These are phyloP conservation scores for Triplophysa tibetana DNA, from an alignment of 2,113 vertebrate species.

Conservation along the genomic window DNA sequence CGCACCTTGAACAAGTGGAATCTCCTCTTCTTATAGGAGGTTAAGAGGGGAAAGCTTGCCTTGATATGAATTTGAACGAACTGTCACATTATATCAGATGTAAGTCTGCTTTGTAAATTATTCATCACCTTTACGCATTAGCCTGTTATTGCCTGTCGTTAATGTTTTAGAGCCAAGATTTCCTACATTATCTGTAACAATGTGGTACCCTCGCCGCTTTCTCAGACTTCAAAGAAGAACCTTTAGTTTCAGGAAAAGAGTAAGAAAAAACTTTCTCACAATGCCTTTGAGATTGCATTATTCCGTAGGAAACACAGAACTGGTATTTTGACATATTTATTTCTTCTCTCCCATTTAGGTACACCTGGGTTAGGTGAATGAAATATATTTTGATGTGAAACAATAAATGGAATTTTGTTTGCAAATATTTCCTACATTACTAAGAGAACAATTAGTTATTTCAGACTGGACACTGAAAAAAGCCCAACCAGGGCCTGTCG, in stretches of 20 bases:
- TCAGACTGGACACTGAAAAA: too few species aligned
- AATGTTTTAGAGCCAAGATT: not conserved
- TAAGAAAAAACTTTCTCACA: too few species aligned
- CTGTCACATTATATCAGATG: slow-evolving; percentile 16
- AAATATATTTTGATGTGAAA: too few species aligned
- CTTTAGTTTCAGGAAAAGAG: not conserved
- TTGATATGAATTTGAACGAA: not conserved
- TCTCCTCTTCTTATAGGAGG: slow-evolving; percentile 14
- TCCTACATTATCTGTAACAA: not conserved
- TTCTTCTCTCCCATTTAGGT: too few species aligned
- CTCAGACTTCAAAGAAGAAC: not conserved
- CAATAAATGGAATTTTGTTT: too few species aligned
- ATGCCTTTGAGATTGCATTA: too few species aligned
- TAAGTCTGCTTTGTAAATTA: slow-evolving; percentile 30
- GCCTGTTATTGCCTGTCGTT: slow-evolving; percentile 3
- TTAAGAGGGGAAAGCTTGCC: slow-evolving; percentile 7
- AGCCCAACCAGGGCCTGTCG: too few species aligned
- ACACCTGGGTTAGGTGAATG: too few species aligned
- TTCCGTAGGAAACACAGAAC: too few species aligned
- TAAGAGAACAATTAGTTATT: too few species aligned
- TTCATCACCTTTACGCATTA: slow-evolving; percentile 10
- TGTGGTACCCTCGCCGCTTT: not conserved
- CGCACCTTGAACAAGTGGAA: slow-evolving; percentile 2
- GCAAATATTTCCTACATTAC: too few species aligned
- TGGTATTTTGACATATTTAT: too few species aligned